These are phyloP conservation scores for Hylaeus anthracinus DNA, from an alignment of 1,140 invertebrate genomes.

Conservation along the genomic window DNA sequence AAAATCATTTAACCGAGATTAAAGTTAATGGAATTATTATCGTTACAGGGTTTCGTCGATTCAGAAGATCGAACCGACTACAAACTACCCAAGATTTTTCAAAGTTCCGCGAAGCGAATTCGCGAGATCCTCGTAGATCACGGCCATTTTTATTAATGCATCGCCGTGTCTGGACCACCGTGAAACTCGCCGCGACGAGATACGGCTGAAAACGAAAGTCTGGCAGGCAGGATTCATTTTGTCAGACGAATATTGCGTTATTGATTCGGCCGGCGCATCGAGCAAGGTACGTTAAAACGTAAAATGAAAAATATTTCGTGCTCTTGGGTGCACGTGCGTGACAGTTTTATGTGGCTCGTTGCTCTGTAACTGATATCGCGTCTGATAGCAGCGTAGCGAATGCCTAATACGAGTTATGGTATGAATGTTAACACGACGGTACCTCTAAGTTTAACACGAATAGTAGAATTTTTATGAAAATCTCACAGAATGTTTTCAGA, in stretches of 20 bases:
- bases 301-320: neutral
- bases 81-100: neutral
- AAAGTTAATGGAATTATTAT: no score
- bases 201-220: slow-evolving; percentile 3
- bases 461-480: neutral
- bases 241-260: slow-evolving; percentile 7
- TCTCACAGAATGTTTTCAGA: no score
- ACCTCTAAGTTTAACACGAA: neutral
- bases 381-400: neutral
- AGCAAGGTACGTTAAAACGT: neutral
- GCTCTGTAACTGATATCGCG: slow-evolving; percentile 14
- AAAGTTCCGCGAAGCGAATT: neutral
- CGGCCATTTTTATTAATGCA: slow-evolving; percentile 10
- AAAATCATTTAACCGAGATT: no score
- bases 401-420: neutral
- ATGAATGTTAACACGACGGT: neutral
- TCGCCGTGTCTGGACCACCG: neutral
- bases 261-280: slow-evolving; percentile 1
- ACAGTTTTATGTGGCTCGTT: neutral
- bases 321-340: neutral
- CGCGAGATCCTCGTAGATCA: neutral
- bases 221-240: neutral
- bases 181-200: neutral
- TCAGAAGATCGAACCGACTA: no score
- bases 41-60: no score